phyloP scores from a whole-genome alignment of 2,797 vertebrate genomes.

The Chrosomus eos region DNA sequence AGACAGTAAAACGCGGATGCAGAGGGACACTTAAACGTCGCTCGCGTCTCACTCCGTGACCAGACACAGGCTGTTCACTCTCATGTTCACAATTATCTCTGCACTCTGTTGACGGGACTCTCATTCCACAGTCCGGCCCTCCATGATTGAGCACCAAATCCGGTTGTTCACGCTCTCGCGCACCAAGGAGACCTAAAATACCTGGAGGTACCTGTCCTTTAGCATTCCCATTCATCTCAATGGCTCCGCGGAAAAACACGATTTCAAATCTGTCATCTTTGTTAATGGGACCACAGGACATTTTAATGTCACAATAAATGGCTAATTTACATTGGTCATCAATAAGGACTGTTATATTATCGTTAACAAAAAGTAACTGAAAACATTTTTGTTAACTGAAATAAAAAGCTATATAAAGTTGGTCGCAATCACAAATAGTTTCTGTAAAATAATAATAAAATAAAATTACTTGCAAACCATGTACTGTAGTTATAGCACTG shows the following conservation, averaged over 20 bases:
- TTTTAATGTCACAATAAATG: neutral
- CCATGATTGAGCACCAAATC: conserved; percentile 51
- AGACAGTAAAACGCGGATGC: conserved; percentile 44
- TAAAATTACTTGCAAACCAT: neutral
- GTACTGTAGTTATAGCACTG: neutral
- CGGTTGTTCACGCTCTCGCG: conserved; percentile 52
- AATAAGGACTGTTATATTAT: neutral
- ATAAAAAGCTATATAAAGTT: neutral
- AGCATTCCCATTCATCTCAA: neutral
- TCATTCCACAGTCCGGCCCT: conserved; percentile 41
- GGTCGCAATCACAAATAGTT: neutral
- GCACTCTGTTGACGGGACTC: conserved; percentile 53
- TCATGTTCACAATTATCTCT: conserved; percentile 66
- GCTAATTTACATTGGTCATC: neutral
- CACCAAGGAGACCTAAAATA: neutral
- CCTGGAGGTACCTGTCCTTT: neutral
- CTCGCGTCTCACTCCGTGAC: conserved; percentile 58
- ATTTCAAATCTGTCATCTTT: neutral
- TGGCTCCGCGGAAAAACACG: neutral
- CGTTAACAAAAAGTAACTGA: neutral
- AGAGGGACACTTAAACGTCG: conserved; percentile 51
- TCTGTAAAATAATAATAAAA: neutral
- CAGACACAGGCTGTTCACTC: conserved; percentile 65
- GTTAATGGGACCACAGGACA: neutral
- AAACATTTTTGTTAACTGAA: neutral